Conservation (phyloP, 2,113 vertebrate species). For the Notarius quadriscutis region DNA sequence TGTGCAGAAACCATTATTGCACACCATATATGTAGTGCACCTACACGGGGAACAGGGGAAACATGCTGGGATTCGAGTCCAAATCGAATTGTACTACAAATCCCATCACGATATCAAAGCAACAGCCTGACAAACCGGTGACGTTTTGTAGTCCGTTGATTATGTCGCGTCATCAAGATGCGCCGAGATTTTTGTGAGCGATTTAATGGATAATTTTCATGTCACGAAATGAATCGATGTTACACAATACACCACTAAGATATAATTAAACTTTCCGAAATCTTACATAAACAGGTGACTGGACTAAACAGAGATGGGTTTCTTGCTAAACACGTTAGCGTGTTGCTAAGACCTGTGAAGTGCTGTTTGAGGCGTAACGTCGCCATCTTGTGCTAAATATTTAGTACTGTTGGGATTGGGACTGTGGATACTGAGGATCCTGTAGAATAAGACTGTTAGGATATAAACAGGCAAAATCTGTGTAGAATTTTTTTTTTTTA, state of each 20-base stretch:
- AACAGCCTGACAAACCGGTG: neutral
- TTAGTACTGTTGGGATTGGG: neutral
- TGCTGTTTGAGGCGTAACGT: neutral
- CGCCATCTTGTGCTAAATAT: neutral
- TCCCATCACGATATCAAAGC: neutral
- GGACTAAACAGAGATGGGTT: too few relatives aligned
- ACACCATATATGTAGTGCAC: neutral
- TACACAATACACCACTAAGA: neutral
- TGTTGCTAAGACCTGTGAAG: neutral
- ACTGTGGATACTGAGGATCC: neutral
- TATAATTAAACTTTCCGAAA: neutral
- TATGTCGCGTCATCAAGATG: constrained; percentile 5
- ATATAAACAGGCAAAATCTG: neutral
- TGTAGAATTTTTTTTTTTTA: neutral
- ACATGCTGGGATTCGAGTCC: too few relatives aligned
- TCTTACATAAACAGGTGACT: neutral
- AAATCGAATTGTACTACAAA: neutral
- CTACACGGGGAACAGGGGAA: neutral
- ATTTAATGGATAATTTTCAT: neutral
- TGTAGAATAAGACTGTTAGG: neutral
- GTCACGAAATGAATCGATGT: neutral
- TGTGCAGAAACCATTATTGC: neutral
- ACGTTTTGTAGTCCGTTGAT: neutral
- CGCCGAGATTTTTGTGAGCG: neutral
- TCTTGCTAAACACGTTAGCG: neutral